Percentiles rank a stretch among this genome's conserved stretches.
phyloP scores from a whole-genome alignment of 2,888 invertebrate genomes.

The Scrobipalpa atriplicella region DNA sequence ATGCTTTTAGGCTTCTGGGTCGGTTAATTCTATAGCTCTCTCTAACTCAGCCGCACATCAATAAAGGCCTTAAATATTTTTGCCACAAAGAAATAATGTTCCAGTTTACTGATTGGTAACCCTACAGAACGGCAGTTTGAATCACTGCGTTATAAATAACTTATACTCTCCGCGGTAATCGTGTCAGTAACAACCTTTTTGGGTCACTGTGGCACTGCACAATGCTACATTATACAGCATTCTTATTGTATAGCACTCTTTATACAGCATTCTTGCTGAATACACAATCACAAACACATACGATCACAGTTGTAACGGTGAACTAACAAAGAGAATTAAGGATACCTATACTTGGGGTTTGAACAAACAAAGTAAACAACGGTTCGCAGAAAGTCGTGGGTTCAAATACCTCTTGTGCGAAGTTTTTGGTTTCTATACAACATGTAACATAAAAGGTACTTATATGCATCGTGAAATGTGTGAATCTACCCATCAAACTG shows the following conservation, averaged over 20 bases:
- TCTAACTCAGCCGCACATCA: too few species aligned
- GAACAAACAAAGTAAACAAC: background rate
- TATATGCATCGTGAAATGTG: too few species aligned
- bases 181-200: conserved; percentile 2
- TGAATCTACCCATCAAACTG: too few species aligned
- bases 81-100: background rate
- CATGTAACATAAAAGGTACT: too few species aligned
- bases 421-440: too few species aligned
- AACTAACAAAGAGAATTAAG: background rate
- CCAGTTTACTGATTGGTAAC: background rate
- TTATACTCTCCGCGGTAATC: background rate
- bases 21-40: too few species aligned
- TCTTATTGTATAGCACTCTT: background rate
- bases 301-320: background rate
- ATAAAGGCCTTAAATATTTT: too few species aligned
- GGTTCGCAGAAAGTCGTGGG: too few species aligned
- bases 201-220: conserved; percentile 12
- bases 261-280: background rate
- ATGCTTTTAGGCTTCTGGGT: too few species aligned
- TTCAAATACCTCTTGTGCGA: too few species aligned
- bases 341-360: background rate
- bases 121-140: conserved; percentile 1
- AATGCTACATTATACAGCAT: background rate
- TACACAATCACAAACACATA: background rate
- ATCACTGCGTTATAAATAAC: conserved; percentile 17